Conservation (phyloP, 2,888 invertebrate species). For the Hemithea aestivaria region DNA sequence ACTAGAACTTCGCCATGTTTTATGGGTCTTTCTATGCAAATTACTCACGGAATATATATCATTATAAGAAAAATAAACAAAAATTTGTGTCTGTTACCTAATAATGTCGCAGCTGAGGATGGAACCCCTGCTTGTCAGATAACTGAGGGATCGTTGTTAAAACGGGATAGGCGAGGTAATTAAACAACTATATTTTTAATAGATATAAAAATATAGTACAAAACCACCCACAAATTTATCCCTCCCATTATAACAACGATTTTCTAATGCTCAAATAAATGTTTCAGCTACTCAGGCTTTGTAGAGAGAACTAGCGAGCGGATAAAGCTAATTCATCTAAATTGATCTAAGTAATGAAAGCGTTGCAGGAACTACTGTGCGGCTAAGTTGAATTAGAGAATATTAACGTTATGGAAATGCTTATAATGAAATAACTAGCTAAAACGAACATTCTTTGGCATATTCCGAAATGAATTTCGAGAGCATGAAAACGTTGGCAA, state of each 20-base stretch:
- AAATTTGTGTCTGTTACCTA: no score
- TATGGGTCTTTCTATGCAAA: no score
- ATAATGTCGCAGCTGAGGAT: conserved; percentile 66
- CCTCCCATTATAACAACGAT: conserved; percentile 49
- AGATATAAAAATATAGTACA: conserved; percentile 21
- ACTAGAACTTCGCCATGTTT: no score
- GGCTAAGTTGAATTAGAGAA: conserved; percentile 28
- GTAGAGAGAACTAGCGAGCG: conserved; percentile 49
- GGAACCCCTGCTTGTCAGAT: conserved; percentile 74
- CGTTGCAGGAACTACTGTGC: conserved; percentile 65
- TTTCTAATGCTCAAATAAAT: conserved; percentile 67
- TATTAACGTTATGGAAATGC: no score
- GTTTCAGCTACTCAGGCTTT: conserved; percentile 43
- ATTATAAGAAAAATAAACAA: no score
- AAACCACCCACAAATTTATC: conserved; percentile 14
- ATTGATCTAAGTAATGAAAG: conserved; percentile 54
- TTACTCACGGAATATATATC: no score
- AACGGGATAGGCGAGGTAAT: conserved; percentile 32
- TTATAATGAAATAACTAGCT: not conserved
- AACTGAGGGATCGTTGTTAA: conserved; percentile 58
- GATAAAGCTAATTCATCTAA: conserved; percentile 55
- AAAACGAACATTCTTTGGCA: not conserved
- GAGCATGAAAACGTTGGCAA: not conserved
- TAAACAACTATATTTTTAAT: conserved; percentile 23
- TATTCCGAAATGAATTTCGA: not conserved